Evolutionary conservation across 2,113 vertebrate genomes (phyloP).

Genomic region (Rhinolophus sinicus): DNA sequence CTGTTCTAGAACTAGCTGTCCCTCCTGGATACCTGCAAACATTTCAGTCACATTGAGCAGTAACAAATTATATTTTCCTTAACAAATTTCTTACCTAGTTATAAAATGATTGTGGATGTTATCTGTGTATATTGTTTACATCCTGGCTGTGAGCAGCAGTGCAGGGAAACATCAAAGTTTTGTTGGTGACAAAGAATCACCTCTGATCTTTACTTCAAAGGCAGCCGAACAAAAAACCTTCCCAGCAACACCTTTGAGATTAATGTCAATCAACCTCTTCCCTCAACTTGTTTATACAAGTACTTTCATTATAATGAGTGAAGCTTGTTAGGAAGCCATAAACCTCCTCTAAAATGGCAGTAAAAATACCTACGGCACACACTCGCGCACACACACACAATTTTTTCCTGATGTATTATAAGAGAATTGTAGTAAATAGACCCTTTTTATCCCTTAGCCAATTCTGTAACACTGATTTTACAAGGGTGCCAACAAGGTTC

Average conservation of each 20-base stretch:
- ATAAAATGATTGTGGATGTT: neutral
- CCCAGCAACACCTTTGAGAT: conserved; percentile 53
- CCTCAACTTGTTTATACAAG: conserved; percentile 65
- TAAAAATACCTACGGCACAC: neutral
- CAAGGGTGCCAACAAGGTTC: neutral
- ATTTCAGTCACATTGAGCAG: conserved; percentile 39
- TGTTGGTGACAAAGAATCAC: conserved; percentile 66
- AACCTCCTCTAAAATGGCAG: neutral
- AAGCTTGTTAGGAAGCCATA: conserved; percentile 42
- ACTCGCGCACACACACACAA: neutral
- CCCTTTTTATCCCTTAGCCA: neutral
- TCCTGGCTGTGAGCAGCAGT: conserved; percentile 39
- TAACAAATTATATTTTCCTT: conserved; percentile 55
- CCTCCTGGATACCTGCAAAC: neutral
- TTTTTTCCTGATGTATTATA: neutral
- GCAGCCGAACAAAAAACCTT: conserved; percentile 57
- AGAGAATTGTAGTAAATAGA: neutral
- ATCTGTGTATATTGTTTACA: neutral
- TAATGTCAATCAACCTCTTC: conserved; percentile 59
- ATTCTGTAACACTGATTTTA: neutral
- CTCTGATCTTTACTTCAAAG: conserved; percentile 80
- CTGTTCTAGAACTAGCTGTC: neutral
- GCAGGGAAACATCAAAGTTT: conserved; percentile 72
- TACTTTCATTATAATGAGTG: neutral
- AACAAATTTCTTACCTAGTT: conserved; percentile 20